phyloP scores from a whole-genome alignment of 2,113 vertebrate species.

The Dasyurus viverrinus region DNA sequence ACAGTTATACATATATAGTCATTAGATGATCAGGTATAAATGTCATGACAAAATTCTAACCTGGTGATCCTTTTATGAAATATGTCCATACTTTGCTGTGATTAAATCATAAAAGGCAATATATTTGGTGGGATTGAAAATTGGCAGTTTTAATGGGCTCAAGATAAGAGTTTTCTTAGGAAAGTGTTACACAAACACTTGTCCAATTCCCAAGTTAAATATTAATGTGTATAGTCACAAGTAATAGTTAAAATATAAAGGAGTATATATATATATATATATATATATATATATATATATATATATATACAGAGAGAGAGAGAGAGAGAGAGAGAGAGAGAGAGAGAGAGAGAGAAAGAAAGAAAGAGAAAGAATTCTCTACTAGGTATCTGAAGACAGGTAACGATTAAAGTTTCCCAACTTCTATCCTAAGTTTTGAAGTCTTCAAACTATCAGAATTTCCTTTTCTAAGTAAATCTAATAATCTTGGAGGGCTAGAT shows the following conservation, averaged over 20 bases:
- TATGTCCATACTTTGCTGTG: background rate
- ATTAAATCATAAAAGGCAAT: background rate
- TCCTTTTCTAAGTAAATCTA: background rate
- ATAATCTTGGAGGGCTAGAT: background rate
- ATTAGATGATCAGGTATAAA: background rate
- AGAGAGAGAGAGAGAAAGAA: too few species aligned
- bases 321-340: too few species aligned
- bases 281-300: too few species aligned
- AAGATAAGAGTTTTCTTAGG: background rate
- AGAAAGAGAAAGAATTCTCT: too few species aligned
- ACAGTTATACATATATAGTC: background rate
- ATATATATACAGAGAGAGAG: too few species aligned
- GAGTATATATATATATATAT: too few species aligned
- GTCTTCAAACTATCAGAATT: background rate
- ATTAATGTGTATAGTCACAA: background rate
- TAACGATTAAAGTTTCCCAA: background rate
- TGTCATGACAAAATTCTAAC: background rate
- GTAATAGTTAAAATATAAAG: background rate
- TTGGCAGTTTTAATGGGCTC: background rate
- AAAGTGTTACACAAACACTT: background rate
- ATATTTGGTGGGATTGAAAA: background rate
- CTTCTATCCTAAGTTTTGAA: background rate
- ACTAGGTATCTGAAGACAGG: background rate
- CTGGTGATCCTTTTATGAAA: background rate
- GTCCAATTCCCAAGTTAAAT: background rate